Conservation (phyloP, 1,140 invertebrate species). For the Pteromalus puparum region DNA sequence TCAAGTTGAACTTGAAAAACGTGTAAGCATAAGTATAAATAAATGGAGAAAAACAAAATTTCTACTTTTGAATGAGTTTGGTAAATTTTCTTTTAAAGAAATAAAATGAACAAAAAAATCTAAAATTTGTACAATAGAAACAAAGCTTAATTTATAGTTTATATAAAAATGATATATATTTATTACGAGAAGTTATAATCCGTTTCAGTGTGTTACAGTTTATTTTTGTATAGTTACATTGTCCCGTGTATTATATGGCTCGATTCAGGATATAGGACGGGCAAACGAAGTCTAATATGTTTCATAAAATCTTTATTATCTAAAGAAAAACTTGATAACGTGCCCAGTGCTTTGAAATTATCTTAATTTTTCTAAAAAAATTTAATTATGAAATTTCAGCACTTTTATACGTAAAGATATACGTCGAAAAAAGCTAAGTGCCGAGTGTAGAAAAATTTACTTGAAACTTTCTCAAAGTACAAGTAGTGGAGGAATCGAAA, state of each 20-base stretch:
- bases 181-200: slow-evolving; percentile 38
- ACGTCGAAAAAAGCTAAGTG: slow-evolving; percentile 6
- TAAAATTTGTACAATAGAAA: not conserved
- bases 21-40: not conserved
- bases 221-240: slow-evolving; percentile 35
- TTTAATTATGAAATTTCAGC: slow-evolving; percentile 3
- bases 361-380: not conserved
- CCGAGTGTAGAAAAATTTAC: slow-evolving; percentile 28
- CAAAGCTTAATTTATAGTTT: slow-evolving; percentile 1
- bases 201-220: slow-evolving; percentile 25
- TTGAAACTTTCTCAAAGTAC: not conserved
- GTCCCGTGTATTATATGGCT: slow-evolving; percentile 10
- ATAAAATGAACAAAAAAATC: not conserved
- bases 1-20: not conserved
- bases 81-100: not conserved
- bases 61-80: not conserved
- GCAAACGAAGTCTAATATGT: slow-evolving; percentile 36
- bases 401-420: slow-evolving; percentile 11
- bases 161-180: slow-evolving; percentile 42
- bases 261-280: slow-evolving; percentile 32
- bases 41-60: not conserved
- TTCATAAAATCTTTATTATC: slow-evolving; percentile 5
- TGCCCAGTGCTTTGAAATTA: slow-evolving; percentile 25
- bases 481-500: slow-evolving; percentile 22
- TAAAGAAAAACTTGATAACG: slow-evolving; percentile 32